A percentile compares a stretch with the other conserved stretches of the same genome.
phyloP scores from a whole-genome alignment of 1,140 invertebrate species.

The Aphaenogaster ashmeadi region DNA sequence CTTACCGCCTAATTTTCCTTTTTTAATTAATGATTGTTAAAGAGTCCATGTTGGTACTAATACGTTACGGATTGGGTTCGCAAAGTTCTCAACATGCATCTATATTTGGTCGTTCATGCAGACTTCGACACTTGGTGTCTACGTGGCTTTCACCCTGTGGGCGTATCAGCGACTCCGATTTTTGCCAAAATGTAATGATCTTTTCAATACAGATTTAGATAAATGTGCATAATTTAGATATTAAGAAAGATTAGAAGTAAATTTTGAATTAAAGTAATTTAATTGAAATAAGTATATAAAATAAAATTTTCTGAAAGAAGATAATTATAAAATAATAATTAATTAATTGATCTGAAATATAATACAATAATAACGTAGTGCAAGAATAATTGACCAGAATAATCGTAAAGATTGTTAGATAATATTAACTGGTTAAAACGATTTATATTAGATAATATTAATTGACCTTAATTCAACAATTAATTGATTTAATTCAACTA shows the following conservation, averaged over 20 bases:
- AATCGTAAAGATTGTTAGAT: neutral
- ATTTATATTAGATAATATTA: constrained; percentile 2
- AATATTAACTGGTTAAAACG: neutral
- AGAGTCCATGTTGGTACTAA: constrained; percentile 88
- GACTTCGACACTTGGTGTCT: constrained; percentile 86
- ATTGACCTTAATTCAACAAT: neutral
- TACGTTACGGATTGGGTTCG: constrained; percentile 88
- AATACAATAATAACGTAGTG: neutral
- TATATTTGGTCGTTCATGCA: constrained; percentile 88
- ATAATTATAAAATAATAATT: neutral
- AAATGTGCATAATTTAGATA: neutral
- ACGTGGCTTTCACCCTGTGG: constrained; percentile 88
- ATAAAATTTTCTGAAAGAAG: neutral
- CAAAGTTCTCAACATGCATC: constrained; percentile 87
- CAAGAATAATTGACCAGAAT: neutral
- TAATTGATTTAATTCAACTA: neutral
- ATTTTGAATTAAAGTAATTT: neutral
- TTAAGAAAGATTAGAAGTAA: neutral
- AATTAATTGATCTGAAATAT: neutral
- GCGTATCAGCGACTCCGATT: constrained; percentile 79
- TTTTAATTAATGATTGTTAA: constrained; percentile 69
- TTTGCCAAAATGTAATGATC: constrained; percentile 81
- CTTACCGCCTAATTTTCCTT: neutral
- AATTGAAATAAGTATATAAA: neutral
- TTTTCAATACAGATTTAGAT: neutral